Conservation (phyloP, 1,140 invertebrate species). For the Drosophila saltans region DNA sequence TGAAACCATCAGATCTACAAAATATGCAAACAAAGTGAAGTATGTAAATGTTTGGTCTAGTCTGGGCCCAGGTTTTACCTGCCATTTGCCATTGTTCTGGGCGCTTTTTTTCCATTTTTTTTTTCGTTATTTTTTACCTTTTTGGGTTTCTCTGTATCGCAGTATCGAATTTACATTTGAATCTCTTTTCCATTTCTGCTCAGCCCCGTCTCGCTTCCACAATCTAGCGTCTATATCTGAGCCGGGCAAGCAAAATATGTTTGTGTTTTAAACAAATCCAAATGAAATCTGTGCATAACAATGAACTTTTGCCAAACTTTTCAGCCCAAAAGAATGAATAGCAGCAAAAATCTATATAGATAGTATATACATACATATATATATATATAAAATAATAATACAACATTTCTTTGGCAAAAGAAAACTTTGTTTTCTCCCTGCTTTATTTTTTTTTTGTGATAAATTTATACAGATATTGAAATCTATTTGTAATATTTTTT, state of each 20-base stretch:
- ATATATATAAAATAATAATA: slow-evolving; percentile 33
- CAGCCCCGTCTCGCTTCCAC: neutral
- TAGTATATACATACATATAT: neutral
- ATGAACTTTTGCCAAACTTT: slow-evolving; percentile 58
- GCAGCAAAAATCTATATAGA: slow-evolving; percentile 27
- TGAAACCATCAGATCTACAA: slow-evolving; percentile 28
- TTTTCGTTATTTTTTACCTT: slow-evolving; percentile 21
- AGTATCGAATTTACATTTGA: slow-evolving; percentile 8
- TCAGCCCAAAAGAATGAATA: slow-evolving; percentile 31
- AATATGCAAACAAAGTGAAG: slow-evolving; percentile 70
- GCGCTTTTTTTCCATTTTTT: slow-evolving; percentile 15
- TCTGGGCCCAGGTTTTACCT: slow-evolving; percentile 50
- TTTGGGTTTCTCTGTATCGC: slow-evolving; percentile 2
- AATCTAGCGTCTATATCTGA: slow-evolving; percentile 6
- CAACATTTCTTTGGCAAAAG: slow-evolving; percentile 33
- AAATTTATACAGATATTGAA: slow-evolving; percentile 70
- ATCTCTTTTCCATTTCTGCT: neutral
- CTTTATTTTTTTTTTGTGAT: slow-evolving; percentile 53
- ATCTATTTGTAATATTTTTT: slow-evolving; percentile 74
- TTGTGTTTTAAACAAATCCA: slow-evolving; percentile 73
- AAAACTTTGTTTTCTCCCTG: slow-evolving; percentile 45
- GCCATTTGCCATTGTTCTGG: slow-evolving; percentile 55
- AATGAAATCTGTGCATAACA: slow-evolving; percentile 75
- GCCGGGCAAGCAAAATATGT: slow-evolving; percentile 61
- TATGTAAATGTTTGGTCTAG: slow-evolving; percentile 69